Base-by-base conservation (phyloP, 2,113 vertebrate species). In the Halichoerus grypus region DNA sequence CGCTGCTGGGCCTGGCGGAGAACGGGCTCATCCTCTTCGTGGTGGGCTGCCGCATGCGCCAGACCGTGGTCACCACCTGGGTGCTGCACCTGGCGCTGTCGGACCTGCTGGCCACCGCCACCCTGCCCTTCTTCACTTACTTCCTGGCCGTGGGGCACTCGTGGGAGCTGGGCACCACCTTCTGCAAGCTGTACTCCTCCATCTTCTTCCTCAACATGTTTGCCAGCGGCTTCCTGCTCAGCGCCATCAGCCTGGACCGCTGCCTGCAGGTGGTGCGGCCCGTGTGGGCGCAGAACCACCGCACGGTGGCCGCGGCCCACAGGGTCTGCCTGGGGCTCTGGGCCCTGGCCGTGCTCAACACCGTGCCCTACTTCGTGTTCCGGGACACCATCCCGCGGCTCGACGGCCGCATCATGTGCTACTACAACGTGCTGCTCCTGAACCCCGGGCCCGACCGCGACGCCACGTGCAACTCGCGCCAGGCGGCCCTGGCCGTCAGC, bases 161-260 rank as follows among this genome's bases (percentile, higher is more conserved):
- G 65, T 99, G 99, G 99, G 97, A 97, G 5, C 57, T 99, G 80
- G 99, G 99, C 15, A 57, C 93, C 3, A 90, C 97, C 46, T 98
- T 99, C 97, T 99, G 99, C 97, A 98, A 98, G 71, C 80, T 99
- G 36, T 94, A 99, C 77, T 98, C 98, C 19, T 98, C 99, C 72
- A 12, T 98, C 84, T 99, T 99, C 97, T 99, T 99, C 55, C 98
- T 99, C 89, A 99, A 98, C 98, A 99, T 99, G 99, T 99, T 99
- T 42, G 98, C 98, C 88, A 99, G 99, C 2, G 99, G 97, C 88
- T 99, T 99, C 95, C 98, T 99, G 84, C 98, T 99, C 94, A 98
- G 98, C 0, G 98, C 98, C 97, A 99, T 99, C 96, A 99, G 99
- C 46, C n/a, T 99, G 57, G 99, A 99, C 92, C 99, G 99, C 97